Evolutionary conservation across 2,113 vertebrate genomes (phyloP).

Genomic region (Rhinopomastus cyanomelas): DNA sequence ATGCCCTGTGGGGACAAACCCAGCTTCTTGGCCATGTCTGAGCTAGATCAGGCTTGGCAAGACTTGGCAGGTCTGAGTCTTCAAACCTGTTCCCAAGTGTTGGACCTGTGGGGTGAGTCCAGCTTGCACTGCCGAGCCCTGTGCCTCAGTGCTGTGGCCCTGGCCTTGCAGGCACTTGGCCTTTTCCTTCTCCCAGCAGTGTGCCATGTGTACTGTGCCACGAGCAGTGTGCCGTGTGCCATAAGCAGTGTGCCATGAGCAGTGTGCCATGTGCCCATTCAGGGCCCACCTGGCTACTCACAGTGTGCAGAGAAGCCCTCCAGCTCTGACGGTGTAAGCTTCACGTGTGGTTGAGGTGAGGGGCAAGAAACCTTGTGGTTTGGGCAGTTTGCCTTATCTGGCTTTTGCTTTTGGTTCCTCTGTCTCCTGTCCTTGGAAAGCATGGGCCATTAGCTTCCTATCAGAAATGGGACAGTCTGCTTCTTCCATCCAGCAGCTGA

Average conservation of each 20-base stretch:
- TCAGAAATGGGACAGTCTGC: neutral
- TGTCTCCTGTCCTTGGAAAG: neutral
- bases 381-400: neutral
- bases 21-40: neutral
- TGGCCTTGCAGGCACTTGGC: neutral
- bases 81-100: neutral
- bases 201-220: neutral
- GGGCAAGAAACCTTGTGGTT: neutral
- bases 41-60: neutral
- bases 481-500: neutral
- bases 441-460: neutral
- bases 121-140: accelerated
- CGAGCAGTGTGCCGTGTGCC: no score
- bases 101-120: neutral
- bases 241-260: no score
- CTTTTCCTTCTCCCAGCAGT: neutral
- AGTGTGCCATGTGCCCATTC: neutral
- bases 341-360: neutral
- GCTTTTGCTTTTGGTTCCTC: neutral
- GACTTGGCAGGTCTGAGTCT: neutral
- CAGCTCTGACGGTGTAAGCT: neutral
- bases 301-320: neutral
- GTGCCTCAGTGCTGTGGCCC: neutral
- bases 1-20: neutral
- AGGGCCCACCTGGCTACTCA: neutral